Evolutionary conservation across 2,888 invertebrate species (phyloP).

Genomic region (Hoplodrina ambigua): DNA sequence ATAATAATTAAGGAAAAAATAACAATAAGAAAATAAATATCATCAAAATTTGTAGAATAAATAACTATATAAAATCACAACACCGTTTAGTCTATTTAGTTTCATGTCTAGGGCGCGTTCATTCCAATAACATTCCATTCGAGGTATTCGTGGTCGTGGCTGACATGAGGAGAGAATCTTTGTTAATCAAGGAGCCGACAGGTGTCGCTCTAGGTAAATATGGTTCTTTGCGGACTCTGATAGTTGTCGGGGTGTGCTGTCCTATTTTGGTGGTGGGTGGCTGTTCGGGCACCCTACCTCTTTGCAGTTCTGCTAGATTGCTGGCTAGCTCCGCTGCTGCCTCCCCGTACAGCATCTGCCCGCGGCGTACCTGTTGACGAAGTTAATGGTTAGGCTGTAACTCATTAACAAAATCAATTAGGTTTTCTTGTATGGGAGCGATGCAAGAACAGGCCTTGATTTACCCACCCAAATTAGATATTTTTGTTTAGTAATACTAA

Average conservation of each 20-base stretch:
- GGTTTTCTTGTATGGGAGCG: constrained; percentile 4
- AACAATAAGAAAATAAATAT: constrained; percentile 31
- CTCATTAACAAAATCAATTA: constrained; percentile 21
- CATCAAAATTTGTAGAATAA: constrained; percentile 25
- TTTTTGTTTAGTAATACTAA: no score
- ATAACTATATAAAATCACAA: constrained; percentile 26
- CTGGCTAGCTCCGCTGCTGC: constrained; percentile 82
- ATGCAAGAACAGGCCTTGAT: no score
- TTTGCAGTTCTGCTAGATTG: constrained; percentile 80
- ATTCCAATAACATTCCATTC: constrained; percentile 21
- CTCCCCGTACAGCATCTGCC: constrained; percentile 81
- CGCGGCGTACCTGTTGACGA: constrained; percentile 75
- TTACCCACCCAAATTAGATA: no score
- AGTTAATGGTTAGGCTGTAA: constrained; percentile 29
- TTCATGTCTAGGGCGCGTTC: constrained; percentile 4
- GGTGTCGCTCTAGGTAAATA: constrained; percentile 72
- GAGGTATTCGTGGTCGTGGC: constrained; percentile 59
- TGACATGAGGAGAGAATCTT: constrained; percentile 65
- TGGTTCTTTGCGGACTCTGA: constrained; percentile 79
- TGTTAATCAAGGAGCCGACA: constrained; percentile 72
- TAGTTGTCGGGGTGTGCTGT: constrained; percentile 66
- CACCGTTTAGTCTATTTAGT: constrained; percentile 28
- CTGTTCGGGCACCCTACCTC: constrained; percentile 70
- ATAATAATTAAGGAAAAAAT: constrained; percentile 20
- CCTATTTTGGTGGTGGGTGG: constrained; percentile 74